phyloP scores from a whole-genome alignment of 2,113 vertebrate genomes.

The Hemiscyllium ocellatum region DNA sequence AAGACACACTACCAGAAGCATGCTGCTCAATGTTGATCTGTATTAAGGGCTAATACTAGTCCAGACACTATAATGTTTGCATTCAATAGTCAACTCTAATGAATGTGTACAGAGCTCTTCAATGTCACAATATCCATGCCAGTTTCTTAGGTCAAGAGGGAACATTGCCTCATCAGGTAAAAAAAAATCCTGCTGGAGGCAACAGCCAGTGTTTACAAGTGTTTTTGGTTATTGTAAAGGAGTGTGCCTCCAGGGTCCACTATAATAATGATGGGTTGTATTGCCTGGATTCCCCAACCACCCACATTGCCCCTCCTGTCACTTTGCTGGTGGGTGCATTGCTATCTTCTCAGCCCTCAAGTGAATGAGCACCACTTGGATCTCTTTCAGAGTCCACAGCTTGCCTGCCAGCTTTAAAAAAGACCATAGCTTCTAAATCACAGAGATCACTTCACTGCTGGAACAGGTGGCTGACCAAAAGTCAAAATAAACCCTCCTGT shows the following conservation, averaged over 20 bases:
- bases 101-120: too few species aligned
- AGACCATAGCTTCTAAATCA: not conserved
- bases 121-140: too few species aligned
- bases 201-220: not conserved
- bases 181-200: too few species aligned
- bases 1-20: too few species aligned
- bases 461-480: not conserved
- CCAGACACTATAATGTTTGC: too few species aligned
- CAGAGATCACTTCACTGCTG: not conserved
- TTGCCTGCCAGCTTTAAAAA: not conserved
- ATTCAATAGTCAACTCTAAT: too few species aligned
- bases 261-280: not conserved
- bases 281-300: not conserved
- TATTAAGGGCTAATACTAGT: too few species aligned
- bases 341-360: not conserved
- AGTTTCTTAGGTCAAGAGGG: too few species aligned
- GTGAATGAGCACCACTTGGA: not conserved
- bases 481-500: constrained; percentile 2
- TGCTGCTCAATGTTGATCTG: too few species aligned
- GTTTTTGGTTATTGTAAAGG: not conserved
- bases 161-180: too few species aligned
- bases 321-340: not conserved
- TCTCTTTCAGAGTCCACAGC: not conserved
- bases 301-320: not conserved
- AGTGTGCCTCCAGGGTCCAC: not conserved